Conservation (phyloP, 2,888 invertebrate genomes). For the Watsonalla binaria region DNA sequence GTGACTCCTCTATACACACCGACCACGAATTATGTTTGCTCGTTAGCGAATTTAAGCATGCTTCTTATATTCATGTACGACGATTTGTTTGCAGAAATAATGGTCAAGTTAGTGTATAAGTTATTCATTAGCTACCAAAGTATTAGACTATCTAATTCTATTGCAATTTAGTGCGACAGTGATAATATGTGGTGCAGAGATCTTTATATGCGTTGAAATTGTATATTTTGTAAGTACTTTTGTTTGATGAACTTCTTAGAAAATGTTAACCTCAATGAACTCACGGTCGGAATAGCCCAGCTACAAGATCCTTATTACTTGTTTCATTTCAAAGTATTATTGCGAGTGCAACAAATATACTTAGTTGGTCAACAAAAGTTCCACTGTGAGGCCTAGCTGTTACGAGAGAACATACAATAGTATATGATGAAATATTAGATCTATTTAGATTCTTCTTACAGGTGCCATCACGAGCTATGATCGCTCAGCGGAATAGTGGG, state of each 20-base stretch:
- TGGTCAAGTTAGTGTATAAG: constrained; percentile 23
- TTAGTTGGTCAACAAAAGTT: not conserved
- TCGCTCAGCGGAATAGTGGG: too few species aligned
- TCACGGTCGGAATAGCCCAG: not conserved
- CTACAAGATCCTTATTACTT: too few species aligned
- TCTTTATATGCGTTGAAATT: constrained; percentile 10
- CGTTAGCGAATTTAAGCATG: constrained; percentile 29
- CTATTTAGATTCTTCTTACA: too few species aligned
- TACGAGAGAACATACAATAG: too few species aligned
- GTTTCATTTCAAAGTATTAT: too few species aligned
- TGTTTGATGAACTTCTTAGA: not conserved
- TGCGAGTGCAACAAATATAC: too few species aligned
- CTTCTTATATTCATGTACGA: constrained; percentile 27
- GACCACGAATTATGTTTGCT: constrained; percentile 33
- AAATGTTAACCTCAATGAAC: not conserved
- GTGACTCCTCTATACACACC: constrained; percentile 19
- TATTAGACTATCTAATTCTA: constrained; percentile 26
- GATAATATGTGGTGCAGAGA: constrained; percentile 23
- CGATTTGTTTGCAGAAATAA: constrained; percentile 22
- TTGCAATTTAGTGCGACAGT: constrained; percentile 25
- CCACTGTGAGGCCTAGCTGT: too few species aligned
- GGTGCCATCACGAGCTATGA: too few species aligned
- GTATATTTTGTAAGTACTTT: not conserved
- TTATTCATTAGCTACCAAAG: constrained; percentile 24
- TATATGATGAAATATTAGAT: too few species aligned